Percentiles rank a stretch among this genome's conserved stretches.
phyloP scores from a whole-genome alignment of 2,888 invertebrate genomes.

The Chromoteleia sp. region DNA sequence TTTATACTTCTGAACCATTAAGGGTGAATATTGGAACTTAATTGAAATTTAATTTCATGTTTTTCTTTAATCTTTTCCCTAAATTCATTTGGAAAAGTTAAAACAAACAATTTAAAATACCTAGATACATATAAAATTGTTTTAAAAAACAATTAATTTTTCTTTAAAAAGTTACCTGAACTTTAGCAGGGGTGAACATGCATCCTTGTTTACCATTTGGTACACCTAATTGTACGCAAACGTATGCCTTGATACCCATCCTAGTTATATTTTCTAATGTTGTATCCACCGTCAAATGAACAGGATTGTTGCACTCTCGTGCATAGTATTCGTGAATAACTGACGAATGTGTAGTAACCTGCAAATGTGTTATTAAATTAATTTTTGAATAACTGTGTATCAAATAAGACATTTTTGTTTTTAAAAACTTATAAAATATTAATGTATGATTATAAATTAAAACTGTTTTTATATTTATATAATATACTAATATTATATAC shows the following conservation, averaged over 20 bases:
- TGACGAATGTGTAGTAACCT: conserved; percentile 97
- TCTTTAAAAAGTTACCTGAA: conserved; percentile 86
- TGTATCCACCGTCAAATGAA: conserved; percentile 98
- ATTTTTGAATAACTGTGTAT: no score
- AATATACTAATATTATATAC: no score
- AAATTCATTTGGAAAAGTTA: no score
- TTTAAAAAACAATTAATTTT: conserved; percentile 10
- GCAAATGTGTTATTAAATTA: neutral
- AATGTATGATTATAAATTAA: no score
- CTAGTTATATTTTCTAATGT: conserved; percentile 91
- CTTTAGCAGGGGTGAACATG: conserved; percentile 98
- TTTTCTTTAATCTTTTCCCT: no score
- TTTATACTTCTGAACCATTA: no score
- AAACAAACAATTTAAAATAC: no score
- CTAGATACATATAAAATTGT: neutral
- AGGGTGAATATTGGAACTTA: no score
- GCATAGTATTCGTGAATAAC: conserved; percentile 99
- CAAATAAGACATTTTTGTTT: no score
- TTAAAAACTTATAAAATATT: no score
- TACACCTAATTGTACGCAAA: conserved; percentile 96
- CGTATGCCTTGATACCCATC: conserved; percentile 97
- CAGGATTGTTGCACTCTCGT: conserved; percentile 96
- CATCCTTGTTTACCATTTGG: conserved; percentile 96
- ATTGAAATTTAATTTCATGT: no score
- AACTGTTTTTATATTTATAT: no score